phyloP scores from a whole-genome alignment of 2,797 vertebrate genomes.

The Hafferia zeledoni region DNA sequence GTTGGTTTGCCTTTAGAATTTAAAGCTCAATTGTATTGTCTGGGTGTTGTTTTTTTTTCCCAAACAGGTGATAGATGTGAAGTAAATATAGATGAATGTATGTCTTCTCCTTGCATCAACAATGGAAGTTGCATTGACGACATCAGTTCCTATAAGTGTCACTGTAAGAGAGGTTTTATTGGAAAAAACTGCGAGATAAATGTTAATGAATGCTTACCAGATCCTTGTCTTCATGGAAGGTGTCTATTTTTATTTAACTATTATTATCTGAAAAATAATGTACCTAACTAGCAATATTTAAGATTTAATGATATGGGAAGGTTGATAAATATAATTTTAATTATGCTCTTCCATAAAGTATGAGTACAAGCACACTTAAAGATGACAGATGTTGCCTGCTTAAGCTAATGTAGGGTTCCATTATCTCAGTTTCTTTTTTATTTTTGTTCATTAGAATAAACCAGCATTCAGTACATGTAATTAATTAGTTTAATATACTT shows the following conservation, averaged over 20 bases:
- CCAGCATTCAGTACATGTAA: constrained; percentile 62
- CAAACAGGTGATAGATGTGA: constrained; percentile 80
- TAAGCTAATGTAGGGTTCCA: constrained; percentile 72
- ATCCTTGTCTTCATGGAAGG: constrained; percentile 87
- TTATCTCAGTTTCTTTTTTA: constrained; percentile 72
- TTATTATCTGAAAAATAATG: constrained; percentile 44
- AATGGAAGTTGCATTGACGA: constrained; percentile 79
- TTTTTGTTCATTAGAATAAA: constrained; percentile 77
- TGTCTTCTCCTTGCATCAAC: constrained; percentile 81
- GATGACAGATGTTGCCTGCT: constrained; percentile 74
- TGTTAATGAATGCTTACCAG: constrained; percentile 82
- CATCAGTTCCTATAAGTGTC: constrained; percentile 77
- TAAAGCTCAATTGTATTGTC: not conserved
- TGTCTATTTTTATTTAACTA: constrained; percentile 62
- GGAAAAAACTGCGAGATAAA: constrained; percentile 81
- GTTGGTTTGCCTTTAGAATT: not conserved
- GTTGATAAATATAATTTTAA: constrained; percentile 74
- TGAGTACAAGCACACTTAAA: constrained; percentile 48
- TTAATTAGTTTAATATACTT: constrained; percentile 75
- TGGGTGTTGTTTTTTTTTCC: not conserved
- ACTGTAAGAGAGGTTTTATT: constrained; percentile 79
- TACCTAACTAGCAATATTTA: constrained; percentile 52
- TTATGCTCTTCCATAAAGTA: constrained; percentile 65
- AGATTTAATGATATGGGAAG: constrained; percentile 55
- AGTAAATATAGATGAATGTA: constrained; percentile 80